Base-by-base conservation (phyloP, 1,140 invertebrate species). In the Diorhabda carinulata region DNA sequence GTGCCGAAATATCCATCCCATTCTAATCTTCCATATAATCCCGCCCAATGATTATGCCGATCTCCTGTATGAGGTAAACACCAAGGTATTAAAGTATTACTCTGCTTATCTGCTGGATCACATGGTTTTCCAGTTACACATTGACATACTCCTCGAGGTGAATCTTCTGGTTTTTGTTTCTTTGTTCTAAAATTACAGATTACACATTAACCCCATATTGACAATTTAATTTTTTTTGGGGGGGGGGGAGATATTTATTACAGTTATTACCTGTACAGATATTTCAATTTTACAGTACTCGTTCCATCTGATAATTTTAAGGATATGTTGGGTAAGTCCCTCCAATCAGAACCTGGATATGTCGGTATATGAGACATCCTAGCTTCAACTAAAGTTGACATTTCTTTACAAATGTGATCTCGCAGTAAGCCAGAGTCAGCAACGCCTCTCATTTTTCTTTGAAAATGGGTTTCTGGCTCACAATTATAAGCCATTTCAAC, bases 1-100 rank as follows among this genome's bases (percentile, higher is more conserved):
- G 93, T 96, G 67, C 86, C 87, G 79, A 95, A 96, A 83, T 91
- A 94, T 8, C 92, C 93, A 77, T 93, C 87, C 92, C 92, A 95
- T 67, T 91, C 88, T 2, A 96, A 78, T 65, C 94, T 85, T 2
- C 93, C 91, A 84, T 89, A 89, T 3, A 90, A 78, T 2, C 88
- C 89, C 0, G 91, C 87, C 94, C 94, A 96, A 81, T 96, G 84
- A 81, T 94, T 93, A 80, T 96, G 92, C 42, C 93, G 81, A 81
- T 95, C 93, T 43, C 87, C 91, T 2, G 94, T 96, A 79, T 96
- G 94, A 41, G 93, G 93, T 67, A 96, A 83, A 80, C 93, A 95
- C 94, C 94, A 96, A 2, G 94, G 94, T 64, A 96, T 92, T 47
- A 96, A 79, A 2, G 94, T 95, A 80, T 93, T 91, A 77, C 89